These are phyloP conservation scores for Hippoglossus stenolepis DNA, from an alignment of 2,113 vertebrate genomes.

Conservation along the genomic window DNA sequence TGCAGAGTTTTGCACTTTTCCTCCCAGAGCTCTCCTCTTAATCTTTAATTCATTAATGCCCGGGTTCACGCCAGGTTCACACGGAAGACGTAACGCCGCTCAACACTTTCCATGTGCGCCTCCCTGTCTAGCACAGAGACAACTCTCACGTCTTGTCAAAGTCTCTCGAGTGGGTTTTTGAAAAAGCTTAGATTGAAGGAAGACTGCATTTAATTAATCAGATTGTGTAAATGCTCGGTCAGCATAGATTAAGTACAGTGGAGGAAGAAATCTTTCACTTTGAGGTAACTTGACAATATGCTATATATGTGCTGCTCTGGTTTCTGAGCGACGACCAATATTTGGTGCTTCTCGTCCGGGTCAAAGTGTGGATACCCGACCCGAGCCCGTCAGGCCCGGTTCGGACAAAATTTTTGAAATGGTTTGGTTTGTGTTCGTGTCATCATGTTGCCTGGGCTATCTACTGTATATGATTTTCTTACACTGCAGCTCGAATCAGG, in stretches of 20 bases:
- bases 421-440: no score
- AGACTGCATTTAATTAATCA: conserved; percentile 18
- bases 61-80: conserved; percentile 73
- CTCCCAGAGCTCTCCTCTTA: conserved; percentile 61
- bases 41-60: conserved; percentile 79
- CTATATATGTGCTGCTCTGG: no score
- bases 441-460: no score
- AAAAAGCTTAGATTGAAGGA: conserved; percentile 14
- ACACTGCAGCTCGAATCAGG: no score
- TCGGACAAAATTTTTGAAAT: no score
- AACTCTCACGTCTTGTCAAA: conserved; percentile 25
- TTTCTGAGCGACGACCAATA: no score
- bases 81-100: conserved; percentile 38
- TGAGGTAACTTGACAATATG: no score
- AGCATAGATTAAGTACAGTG: background rate
- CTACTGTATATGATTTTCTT: no score
- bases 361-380: no score
- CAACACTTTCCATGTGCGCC: conserved; percentile 11
- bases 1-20: conserved; percentile 61
- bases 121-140: conserved; percentile 12
- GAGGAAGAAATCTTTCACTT: background rate
- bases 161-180: conserved; percentile 13
- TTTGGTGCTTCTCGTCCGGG: no score
- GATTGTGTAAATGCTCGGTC: background rate
- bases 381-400: no score